These are phyloP conservation scores for Oxygymnocypris stewartii DNA, from an alignment of 2,113 vertebrate genomes.

Conservation along the genomic window DNA sequence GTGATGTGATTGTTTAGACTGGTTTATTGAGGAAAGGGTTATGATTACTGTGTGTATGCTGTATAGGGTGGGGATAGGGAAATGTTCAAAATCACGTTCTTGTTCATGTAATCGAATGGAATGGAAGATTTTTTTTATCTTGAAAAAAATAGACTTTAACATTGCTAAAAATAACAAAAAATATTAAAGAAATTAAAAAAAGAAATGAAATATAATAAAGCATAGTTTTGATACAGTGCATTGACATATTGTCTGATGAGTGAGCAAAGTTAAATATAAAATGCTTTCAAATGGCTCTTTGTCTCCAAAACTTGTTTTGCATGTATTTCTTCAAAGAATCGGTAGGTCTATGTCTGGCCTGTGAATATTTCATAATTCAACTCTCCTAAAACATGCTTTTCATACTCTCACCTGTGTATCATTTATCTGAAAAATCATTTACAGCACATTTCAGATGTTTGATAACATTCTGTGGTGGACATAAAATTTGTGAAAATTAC, in stretches of 20 bases:
- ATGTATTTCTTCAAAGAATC: not conserved
- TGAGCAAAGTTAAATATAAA: not conserved
- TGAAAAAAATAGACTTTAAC: not conserved
- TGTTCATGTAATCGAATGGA: no score
- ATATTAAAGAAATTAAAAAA: not conserved
- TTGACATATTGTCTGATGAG: not conserved
- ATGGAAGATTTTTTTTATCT: no score
- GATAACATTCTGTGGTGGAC: no score
- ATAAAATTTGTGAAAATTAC: not conserved
- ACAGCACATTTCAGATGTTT: no score
- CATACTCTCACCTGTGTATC: no score
- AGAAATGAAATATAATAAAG: no score
- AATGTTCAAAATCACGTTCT: no score
- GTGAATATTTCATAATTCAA: not conserved
- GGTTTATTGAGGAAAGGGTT: not conserved
- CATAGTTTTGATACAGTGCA: no score
- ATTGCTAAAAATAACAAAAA: not conserved
- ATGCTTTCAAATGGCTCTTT: not conserved
- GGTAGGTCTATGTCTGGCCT: not conserved
- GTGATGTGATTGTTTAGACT: not conserved
- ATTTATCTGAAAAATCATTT: no score
- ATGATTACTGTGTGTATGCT: not conserved
- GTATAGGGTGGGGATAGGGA: no score
- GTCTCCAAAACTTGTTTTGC: not conserved
- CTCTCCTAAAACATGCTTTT: no score